Base-by-base conservation (phyloP, 2,113 vertebrate species). In the Eublepharis macularius region DNA sequence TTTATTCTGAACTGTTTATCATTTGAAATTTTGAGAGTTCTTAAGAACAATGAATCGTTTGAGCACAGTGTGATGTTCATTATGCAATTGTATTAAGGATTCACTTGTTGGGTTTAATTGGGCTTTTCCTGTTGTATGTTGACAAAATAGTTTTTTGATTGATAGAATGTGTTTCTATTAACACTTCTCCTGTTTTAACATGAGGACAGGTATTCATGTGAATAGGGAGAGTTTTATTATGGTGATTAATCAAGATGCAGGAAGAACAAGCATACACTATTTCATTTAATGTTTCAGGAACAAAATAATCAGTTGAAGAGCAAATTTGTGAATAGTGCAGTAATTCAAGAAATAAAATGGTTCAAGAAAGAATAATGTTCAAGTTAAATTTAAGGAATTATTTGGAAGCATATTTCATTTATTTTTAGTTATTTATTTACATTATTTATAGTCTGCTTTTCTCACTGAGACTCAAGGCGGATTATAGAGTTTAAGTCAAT, bases 41-140 rank as follows among this genome's bases (percentile, higher is more conserved):
- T 81, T 10, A 60, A 66, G 32, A 78, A 78, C 54, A 65, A 39
- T 4, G 3, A 36, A 45, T 57, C 60, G 41, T 73, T 65, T 32
- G 1, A 14, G 41, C 57, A 24, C 0, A 0, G 41, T 19, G 1
- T 80, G 26, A 32, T 45, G 17, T 10, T 84, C 74, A 34, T 54
- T 85, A 77, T 88, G 36, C 34, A n/a, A n/a, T n/a, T n/a, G n/a
- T n/a, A 80, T 32, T 68, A 86, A 74, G 41, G 41, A 41, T 41
- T 47, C 66, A 75, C 29, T 80, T 82, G 49, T 32, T 90, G 36
- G 39, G 26, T 69, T 87, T 86, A 72, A 19, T 45, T 86, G 75
- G 29, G 24, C 54, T 49, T 89, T 63, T 24, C 76, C 19, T 86
- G 0, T n/a, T 90, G 49, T 29, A 1, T 63, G 32, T 75, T 81